A percentile compares a stretch with the other conserved stretches of the same genome.
Conservation (phyloP, 2,888 invertebrate genomes). For the Lordiphosa andalusiaca region DNA sequence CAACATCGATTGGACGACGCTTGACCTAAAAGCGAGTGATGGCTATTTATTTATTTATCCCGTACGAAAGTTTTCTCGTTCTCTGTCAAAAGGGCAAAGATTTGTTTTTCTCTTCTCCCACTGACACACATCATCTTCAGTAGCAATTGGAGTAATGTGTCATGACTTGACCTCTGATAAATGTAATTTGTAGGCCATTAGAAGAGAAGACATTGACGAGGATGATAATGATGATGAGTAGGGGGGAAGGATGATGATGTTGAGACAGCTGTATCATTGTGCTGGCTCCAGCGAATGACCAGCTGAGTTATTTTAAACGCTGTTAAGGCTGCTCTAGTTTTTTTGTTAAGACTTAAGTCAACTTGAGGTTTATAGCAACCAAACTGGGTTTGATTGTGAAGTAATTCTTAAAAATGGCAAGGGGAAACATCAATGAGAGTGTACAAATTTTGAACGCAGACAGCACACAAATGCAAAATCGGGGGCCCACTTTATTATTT, state of each 20-base stretch:
- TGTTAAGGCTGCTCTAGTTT: too few species aligned
- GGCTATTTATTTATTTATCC: conserved; percentile 37
- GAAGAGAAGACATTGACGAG: neutral
- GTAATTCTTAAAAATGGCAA: too few species aligned
- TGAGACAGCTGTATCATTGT: conserved; percentile 4
- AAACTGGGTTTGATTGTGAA: too few species aligned
- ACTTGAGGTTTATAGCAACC: too few species aligned
- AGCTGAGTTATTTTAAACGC: too few species aligned
- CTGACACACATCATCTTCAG: conserved; percentile 5
- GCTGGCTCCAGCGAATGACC: too few species aligned
- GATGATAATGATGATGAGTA: neutral
- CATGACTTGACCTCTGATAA: conserved; percentile 30
- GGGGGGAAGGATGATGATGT: neutral
- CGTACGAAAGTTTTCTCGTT: conserved; percentile 20
- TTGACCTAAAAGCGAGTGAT: conserved; percentile 18
- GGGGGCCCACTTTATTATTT: too few species aligned
- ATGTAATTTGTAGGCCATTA: conserved; percentile 17
- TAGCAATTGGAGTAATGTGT: conserved; percentile 26
- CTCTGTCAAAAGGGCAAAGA: conserved; percentile 21
- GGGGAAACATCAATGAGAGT: too few species aligned
- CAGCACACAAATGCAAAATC: too few species aligned
- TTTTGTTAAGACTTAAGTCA: too few species aligned
- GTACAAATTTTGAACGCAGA: too few species aligned
- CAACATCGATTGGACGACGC: conserved; percentile 36
- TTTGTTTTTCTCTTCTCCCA: conserved; percentile 9